Base-by-base conservation (phyloP, 2,113 vertebrate genomes). In the Neogobius melanostomus region DNA sequence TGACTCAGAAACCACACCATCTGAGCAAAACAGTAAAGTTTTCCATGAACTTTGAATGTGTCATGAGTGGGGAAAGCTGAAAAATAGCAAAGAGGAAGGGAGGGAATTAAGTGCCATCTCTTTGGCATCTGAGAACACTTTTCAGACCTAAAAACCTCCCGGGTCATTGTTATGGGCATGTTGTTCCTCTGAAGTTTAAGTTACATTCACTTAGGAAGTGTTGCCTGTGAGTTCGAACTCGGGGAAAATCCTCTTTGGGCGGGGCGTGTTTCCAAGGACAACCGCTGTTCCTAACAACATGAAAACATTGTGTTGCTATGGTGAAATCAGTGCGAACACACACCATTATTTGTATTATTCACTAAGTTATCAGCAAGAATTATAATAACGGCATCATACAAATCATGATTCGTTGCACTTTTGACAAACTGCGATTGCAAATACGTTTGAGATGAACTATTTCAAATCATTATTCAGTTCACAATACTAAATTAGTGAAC, bases 241-340 rank as follows among this genome's bases (percentile, higher is more conserved):
- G 50, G 82, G 76, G 74, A 3, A 53, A 66, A 51, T 21, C 42
- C 16, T 48, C 54, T 8, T 44, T 75, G 65, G 77, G 72, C 52
- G 64, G 71, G 73, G 73, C 60, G 17, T 14, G 8, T n/a, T 1
- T 11, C 14, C 69, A 69, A 42, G 70, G 69, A 57, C 52, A 62
- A 63, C 52, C 68, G 71, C 1, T 77, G 66, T 71, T 62, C 77
- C 77, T 87, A 47, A 66, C 74, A 77, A 82, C 83, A 76, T 0
- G 59, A 17, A 86, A 89, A 89, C 79, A 90, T 50, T 53, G 10
- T 0, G 83, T 86, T 85, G 83, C 85, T 85, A 83, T 60, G 84
- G 61, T 79, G 86, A 72, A 1, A 2, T 16, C 9, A 45, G 51
- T 4, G 45, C 61, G 11, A 62, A 36, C 28, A 36, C 28, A 36